A percentile compares a stretch with the other conserved stretches of the same genome.
These are phyloP conservation scores for Cyprinus carpio DNA, from an alignment of 2,113 vertebrate species.

Conservation along the genomic window DNA sequence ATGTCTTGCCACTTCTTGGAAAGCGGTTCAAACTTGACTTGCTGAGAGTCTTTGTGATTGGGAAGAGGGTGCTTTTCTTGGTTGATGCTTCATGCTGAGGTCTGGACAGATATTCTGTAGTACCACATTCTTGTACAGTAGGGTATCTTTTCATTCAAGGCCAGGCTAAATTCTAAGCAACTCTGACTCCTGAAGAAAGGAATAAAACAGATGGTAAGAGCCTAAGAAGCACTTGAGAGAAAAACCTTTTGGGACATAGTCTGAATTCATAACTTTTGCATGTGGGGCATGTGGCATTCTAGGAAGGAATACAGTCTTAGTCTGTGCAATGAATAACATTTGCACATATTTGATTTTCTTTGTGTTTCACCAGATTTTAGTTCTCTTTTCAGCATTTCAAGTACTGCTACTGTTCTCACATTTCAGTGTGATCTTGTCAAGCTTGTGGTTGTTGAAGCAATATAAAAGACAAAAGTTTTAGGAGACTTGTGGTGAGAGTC, in stretches of 20 bases:
- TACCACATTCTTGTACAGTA: slow-evolving; percentile 37
- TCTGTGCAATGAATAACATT: neutral
- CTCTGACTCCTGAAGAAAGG: slow-evolving; percentile 51
- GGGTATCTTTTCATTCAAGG: slow-evolving; percentile 48
- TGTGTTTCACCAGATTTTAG: neutral
- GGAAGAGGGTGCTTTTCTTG: slow-evolving; percentile 24
- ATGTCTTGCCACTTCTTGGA: slow-evolving; percentile 69
- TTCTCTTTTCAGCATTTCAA: neutral
- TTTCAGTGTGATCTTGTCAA: neutral
- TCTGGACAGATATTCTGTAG: slow-evolving; percentile 30
- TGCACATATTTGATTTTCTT: neutral
- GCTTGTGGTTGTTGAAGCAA: neutral
- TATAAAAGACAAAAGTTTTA: neutral
- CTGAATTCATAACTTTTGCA: slow-evolving; percentile 47
- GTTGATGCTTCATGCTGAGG: slow-evolving; percentile 23
- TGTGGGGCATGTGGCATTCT: slow-evolving; percentile 39
- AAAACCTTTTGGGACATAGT: slow-evolving; percentile 47
- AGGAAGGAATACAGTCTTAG: slow-evolving; percentile 12
- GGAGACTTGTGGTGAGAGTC: neutral
- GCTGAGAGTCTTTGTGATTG: slow-evolving; percentile 47
- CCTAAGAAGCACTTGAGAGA: slow-evolving; percentile 20
- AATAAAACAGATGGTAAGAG: slow-evolving; percentile 50
- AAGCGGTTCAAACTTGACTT: slow-evolving; percentile 61
- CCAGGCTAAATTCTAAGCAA: slow-evolving; percentile 37
- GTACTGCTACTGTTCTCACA: neutral